Conservation (phyloP, 2,797 vertebrate species). For the Typhlichthys eigenmanni region DNA sequence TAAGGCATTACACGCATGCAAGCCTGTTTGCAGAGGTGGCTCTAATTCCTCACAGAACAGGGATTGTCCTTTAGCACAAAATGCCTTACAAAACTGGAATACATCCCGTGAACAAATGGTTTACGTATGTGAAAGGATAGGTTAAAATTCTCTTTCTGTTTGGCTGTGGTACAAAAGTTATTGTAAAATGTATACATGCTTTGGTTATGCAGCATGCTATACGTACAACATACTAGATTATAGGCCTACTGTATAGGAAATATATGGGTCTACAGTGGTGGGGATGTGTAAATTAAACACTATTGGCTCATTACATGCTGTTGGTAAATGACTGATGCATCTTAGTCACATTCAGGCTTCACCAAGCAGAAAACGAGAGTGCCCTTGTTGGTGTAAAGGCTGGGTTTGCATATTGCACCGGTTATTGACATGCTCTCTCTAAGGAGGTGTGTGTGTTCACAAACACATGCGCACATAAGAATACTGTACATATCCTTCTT, state of each 20-base stretch:
- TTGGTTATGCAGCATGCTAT: too few relatives aligned
- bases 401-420: neutral
- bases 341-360: slow-evolving; percentile 53
- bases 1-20: slow-evolving; percentile 72
- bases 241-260: too few relatives aligned
- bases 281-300: too few relatives aligned
- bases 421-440: too few relatives aligned
- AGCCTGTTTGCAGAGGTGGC: slow-evolving; percentile 81
- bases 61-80: slow-evolving; percentile 66
- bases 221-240: too few relatives aligned
- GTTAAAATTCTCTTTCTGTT: too few relatives aligned
- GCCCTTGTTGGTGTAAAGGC: slow-evolving; percentile 61
- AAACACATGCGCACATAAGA: slow-evolving; percentile 50
- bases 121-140: too few relatives aligned
- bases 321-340: slow-evolving; percentile 25
- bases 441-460: slow-evolving; percentile 33
- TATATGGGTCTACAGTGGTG: too few relatives aligned
- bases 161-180: too few relatives aligned
- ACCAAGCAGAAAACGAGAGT: slow-evolving; percentile 66
- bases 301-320: too few relatives aligned
- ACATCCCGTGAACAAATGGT: slow-evolving; percentile 4
- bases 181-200: too few relatives aligned
- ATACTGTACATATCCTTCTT: slow-evolving; percentile 36
- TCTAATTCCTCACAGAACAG: slow-evolving; percentile 80
- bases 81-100: slow-evolving; percentile 58